Evolutionary conservation across 1,140 invertebrate genomes (phyloP).

Genomic region (Carcinoscorpius rotundicauda): DNA sequence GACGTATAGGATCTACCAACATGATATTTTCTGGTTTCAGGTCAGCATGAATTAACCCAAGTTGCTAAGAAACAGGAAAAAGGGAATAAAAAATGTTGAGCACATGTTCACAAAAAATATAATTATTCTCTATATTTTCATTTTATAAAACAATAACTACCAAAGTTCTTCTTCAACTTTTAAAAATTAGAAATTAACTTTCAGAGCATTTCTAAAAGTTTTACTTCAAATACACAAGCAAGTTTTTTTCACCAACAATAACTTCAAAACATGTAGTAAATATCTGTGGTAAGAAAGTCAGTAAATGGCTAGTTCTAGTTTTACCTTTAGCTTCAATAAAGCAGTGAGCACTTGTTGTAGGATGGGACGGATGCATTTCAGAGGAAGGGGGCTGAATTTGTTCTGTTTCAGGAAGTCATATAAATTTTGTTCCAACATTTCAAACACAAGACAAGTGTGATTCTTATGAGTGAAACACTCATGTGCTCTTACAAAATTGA

Average conservation of each 20-base stretch:
- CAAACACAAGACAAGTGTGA: constrained; percentile 98
- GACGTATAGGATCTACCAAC: constrained; percentile 92
- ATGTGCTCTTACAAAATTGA: constrained; percentile 96
- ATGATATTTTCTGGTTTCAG: constrained; percentile 99
- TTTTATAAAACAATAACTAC: too few species aligned
- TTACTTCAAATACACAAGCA: too few species aligned
- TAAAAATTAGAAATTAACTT: too few species aligned
- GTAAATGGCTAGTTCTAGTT: neutral
- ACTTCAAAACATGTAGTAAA: too few species aligned
- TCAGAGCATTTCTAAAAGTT: too few species aligned
- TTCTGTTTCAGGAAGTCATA: constrained; percentile 99
- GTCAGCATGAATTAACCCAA: constrained; percentile 97
- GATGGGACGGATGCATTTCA: constrained; percentile 96
- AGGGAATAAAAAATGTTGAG: neutral
- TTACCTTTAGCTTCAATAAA: constrained; percentile 79
- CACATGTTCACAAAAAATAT: too few species aligned
- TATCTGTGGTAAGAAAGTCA: neutral
- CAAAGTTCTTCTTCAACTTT: too few species aligned
- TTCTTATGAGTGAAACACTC: constrained; percentile 99
- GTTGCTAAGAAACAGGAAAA: constrained; percentile 45
- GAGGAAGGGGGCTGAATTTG: constrained; percentile 93
- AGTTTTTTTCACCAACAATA: too few species aligned
- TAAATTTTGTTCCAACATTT: constrained; percentile 98
- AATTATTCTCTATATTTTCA: too few species aligned
- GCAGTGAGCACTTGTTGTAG: constrained; percentile 96